Base-by-base conservation (phyloP, 2,113 vertebrate genomes). In the Menura novaehollandiae region DNA sequence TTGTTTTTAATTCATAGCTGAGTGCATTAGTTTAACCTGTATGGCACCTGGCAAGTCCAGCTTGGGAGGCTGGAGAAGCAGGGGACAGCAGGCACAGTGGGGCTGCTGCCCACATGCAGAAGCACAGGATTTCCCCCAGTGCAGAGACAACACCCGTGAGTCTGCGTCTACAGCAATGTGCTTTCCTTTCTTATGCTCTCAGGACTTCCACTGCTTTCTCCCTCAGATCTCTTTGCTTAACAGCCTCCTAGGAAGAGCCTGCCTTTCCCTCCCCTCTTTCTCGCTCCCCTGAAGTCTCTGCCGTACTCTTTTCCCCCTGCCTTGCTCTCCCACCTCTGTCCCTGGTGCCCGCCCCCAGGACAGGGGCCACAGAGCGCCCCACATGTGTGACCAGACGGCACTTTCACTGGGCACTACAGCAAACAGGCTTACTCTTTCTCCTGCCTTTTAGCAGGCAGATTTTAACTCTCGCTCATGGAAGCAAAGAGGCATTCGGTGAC, bases 341-440 rank as follows among this genome's bases (percentile, higher is more conserved):
- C 8, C 28, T 3, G 19, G 10, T 8, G 28, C n/a, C 77, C 39
- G 47, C 5, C 44, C 46, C 14, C 0, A 1, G n/a, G 26, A 58
- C 24, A 13, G 8, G 21, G 44, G 71, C 53, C 27, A 10, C 35
- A 15, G 78, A 35, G 28, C 3, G 1, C 28, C 43, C 1, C 0
- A 11, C 24, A 2, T 0, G 0, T 7, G 35, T 21, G 47, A 22
- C 15, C 2, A 1, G 37, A 1, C 9, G 4, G 39, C 5, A 1
- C 15, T 52, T 67, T 15, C 7, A 0, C 52, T 7, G 0, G 16
- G 39, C 27, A 3, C 63, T 33, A 1, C 3, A 2, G 69, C 21
- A 20, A 30, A 37, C 0, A 0, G 9, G 10, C 52, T 30, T 66
- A 59, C 26, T 84, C 27, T n/a, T 46, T 59, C 53, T 43, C 7